These are phyloP conservation scores for Istiophorus platypterus DNA, from an alignment of 2,113 vertebrate genomes.

Conservation along the genomic window DNA sequence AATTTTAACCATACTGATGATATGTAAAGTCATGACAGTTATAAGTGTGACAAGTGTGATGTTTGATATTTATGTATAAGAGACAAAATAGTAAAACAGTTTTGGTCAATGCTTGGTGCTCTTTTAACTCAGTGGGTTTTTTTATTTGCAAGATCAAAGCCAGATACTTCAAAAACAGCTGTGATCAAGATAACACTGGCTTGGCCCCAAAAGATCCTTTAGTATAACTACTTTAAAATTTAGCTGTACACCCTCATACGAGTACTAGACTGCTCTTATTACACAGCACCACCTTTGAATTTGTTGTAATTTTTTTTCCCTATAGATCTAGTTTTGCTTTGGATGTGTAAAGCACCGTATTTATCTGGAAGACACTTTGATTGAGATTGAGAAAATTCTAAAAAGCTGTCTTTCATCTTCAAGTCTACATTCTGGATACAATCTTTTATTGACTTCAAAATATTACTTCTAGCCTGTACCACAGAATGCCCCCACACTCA, in stretches of 20 bases:
- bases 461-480: neutral
- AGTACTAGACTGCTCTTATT: neutral
- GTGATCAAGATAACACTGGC: neutral
- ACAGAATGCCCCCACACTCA: neutral
- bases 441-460: neutral
- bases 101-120: neutral
- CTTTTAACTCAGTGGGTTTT: neutral
- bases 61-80: too few relatives aligned
- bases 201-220: neutral
- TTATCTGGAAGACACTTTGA: neutral
- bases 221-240: neutral
- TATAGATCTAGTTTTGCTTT: neutral
- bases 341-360: neutral
- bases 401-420: neutral
- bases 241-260: neutral
- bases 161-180: conserved; percentile 5
- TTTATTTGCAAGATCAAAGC: neutral
- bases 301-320: neutral
- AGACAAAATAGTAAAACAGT: neutral
- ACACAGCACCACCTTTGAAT: neutral
- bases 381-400: neutral
- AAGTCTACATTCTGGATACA: neutral
- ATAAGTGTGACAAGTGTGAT: neutral
- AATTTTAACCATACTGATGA: neutral
- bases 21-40: too few relatives aligned